Percentiles rank a stretch among this genome's conserved stretches.
phyloP scores from a whole-genome alignment of 2,888 invertebrate species.

The Tipula lateralis region DNA sequence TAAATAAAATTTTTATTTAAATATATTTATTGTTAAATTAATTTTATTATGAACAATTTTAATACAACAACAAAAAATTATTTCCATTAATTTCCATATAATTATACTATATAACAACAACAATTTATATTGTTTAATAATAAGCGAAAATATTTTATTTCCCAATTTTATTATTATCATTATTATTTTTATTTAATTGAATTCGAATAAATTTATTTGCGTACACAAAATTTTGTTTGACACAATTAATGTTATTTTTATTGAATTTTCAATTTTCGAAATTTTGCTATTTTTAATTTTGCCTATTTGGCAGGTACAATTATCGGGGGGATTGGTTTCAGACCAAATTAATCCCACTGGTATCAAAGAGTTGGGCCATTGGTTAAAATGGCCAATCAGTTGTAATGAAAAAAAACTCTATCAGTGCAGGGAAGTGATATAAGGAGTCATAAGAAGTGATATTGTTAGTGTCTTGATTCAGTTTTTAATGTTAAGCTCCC shows the following conservation, averaged over 20 bases:
- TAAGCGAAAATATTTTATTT: neutral
- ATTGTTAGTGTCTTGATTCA: too few relatives aligned
- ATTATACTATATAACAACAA: neutral
- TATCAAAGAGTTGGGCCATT: too few relatives aligned
- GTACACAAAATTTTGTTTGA: neutral
- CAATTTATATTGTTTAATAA: neutral
- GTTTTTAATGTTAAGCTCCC: too few relatives aligned
- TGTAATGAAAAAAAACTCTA: too few relatives aligned
- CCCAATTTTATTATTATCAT: neutral
- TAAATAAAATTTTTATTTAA: neutral
- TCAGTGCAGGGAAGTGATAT: too few relatives aligned
- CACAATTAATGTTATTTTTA: neutral
- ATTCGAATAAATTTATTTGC: neutral
- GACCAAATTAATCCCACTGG: too few relatives aligned
- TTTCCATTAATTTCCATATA: conserved; percentile 9
- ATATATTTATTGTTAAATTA: neutral
- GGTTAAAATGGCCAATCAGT: too few relatives aligned
- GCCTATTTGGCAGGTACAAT: too few relatives aligned
- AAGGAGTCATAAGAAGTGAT: too few relatives aligned
- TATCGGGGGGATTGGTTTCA: too few relatives aligned
- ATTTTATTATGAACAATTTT: neutral
- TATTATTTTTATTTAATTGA: neutral
- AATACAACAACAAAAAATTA: neutral
- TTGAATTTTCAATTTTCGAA: neutral
- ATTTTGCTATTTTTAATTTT: too few relatives aligned